Evolutionary conservation across 2,797 vertebrate species (phyloP), one percentile per base, ranked within the genome.

Genomic region (Hypotaenidia okinawae): DNA sequence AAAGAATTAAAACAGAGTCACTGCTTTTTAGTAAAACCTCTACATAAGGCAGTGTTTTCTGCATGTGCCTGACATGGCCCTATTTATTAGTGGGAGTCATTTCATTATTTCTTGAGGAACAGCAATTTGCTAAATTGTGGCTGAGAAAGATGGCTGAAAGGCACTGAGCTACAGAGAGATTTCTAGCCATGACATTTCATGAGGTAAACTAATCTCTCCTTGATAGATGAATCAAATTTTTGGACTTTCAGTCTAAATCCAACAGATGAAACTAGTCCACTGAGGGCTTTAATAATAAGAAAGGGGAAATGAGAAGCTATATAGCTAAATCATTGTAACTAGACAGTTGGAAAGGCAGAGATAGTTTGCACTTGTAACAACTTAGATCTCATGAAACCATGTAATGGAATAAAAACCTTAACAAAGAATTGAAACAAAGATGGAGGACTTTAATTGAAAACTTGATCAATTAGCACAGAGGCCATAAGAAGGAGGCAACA

Each of bases 381-480:
- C 95, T 96, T 91, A 74, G 55, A 93, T 96, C 70, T 96, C 94
- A 95, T 82, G 93, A 97, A 98, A 97, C 94, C 94, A 96, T 97
- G 93, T 93, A 96, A 97, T 97, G 96, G 94, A 97, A 97, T 97
- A 97, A 98, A 98, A 98, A 89, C 95, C 94, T 97, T 96, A 97
- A 98, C 97, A 98, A 98, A 97, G 97, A 97, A 98, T 97, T 98
- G 97, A 98, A 98, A 98, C 96, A 97, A 98, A 98, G 98, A 98
- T 97, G 95, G 97, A 97, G 73, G 94, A 95, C 95, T 97, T 98
- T 98, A 98, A 98, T 98, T 98, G 98, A 98, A 98, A 98, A 98
- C 96, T 96, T 98, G 97, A 98, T 98, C 98, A 98, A 98, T 98
- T 98, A 98, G 96, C 96, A 97, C 96, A 97, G 93, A 98, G 96